Conservation (phyloP, 2,113 vertebrate genomes). For the Amphiprion percula region DNA sequence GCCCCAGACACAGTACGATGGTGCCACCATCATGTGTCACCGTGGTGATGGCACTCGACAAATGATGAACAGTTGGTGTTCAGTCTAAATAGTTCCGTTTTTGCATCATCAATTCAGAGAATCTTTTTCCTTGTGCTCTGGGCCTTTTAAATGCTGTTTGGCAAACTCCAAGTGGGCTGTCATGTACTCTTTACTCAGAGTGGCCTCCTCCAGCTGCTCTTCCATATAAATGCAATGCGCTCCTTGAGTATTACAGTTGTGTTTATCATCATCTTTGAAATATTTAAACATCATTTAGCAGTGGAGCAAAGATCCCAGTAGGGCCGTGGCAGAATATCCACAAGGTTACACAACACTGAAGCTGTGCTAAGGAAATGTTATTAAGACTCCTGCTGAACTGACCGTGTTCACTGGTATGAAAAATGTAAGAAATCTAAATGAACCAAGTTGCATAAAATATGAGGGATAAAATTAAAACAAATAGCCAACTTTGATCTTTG, state of each 20-base stretch:
- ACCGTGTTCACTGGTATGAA: neutral
- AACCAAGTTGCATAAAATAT: slow-evolving; percentile 34
- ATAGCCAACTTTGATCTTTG: slow-evolving; percentile 52
- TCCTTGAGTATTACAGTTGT: neutral
- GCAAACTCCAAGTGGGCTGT: neutral
- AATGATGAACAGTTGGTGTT: neutral
- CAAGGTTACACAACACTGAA: slow-evolving; percentile 1
- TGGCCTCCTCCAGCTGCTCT: neutral
- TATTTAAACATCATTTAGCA: slow-evolving; percentile 6
- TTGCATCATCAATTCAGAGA: too few species aligned
- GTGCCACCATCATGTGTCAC: neutral
- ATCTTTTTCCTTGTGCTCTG: neutral
- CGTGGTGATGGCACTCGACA: neutral
- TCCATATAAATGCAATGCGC: neutral
- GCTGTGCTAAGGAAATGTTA: neutral
- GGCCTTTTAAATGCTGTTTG: neutral
- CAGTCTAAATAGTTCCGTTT: too few species aligned
- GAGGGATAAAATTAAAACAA: slow-evolving; percentile 36
- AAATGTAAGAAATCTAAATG: neutral
- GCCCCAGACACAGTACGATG: neutral
- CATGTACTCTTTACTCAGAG: neutral
- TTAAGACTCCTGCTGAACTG: neutral
- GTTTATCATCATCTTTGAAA: neutral
- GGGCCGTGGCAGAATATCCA: neutral
- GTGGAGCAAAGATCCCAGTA: neutral